Evolutionary conservation across 2,888 invertebrate species (phyloP), one percentile per base, ranked within the genome.

Genomic region (Baronia brevicornis): DNA sequence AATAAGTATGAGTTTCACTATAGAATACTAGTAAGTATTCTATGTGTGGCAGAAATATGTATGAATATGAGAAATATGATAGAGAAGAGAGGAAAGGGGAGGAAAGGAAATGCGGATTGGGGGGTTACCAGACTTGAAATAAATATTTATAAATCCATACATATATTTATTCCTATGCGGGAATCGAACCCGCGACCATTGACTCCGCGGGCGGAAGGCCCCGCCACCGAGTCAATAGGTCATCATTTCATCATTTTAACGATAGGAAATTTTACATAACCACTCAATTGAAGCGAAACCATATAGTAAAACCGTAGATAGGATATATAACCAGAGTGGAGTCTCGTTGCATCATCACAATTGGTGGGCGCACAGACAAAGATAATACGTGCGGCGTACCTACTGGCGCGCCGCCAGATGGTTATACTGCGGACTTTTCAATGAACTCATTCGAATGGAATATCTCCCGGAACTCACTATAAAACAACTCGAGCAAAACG

Each of bases 361-460:
- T 72, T 58, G 70, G 57, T 64, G 71, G 51, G 68, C 64, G 61
- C 63, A 65, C 62, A 61, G 62, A 62, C 65, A 67, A 61, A 69
- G 75, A 79, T 79, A 78, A 80, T 79, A 74, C 65, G 50, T 52
- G 44, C 36, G 34, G 40, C 18, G 41, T 38, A 40, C 50, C 51
- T 54, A 65, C 74, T 82, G 82, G 82, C 80, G 53, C 55, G 39
- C 34, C 60, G 80, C 80, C 80, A 84, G 64, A 60, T 71, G 57
- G 60, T 66, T 74, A 71, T 71, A 71, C 78, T 82, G 82, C 80
- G 75, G 79, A 77, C 68, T 80, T 80, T 82, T 82, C 82, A 84
- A 82, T 80, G 74, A 71, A 78, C 64, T 58, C 69, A 74, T 70
- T 72, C 72, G 59, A 58, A 75, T 65, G 80, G 80, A 82, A 80